These are phyloP conservation scores for Eupithecia vulgata DNA, from an alignment of 2,888 invertebrate genomes.

Conservation along the genomic window DNA sequence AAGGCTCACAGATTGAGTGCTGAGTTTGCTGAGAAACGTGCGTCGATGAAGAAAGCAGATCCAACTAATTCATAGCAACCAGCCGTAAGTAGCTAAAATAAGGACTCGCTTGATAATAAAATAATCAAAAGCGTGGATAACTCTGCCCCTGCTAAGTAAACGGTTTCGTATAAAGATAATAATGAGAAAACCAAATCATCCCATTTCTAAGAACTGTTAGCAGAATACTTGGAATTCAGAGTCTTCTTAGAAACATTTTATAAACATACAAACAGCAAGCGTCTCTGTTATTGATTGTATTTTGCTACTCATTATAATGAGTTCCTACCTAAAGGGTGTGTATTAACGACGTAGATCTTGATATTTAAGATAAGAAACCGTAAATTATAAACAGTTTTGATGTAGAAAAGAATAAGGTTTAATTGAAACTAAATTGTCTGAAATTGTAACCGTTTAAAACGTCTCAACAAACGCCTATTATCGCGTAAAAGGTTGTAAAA, in stretches of 20 bases:
- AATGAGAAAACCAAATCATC: neutral
- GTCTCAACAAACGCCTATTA: neutral
- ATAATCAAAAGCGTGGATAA: slow-evolving; percentile 5
- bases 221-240: neutral
- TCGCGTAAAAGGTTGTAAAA: slow-evolving; percentile 23
- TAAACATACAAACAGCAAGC: neutral
- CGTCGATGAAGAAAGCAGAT: slow-evolving; percentile 73
- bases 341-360: neutral
- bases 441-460: neutral
- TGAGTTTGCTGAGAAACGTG: slow-evolving; percentile 78
- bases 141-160: too few relatives aligned
- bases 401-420: neutral
- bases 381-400: neutral
- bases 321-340: neutral
- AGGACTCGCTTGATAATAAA: neutral
- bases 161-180: neutral
- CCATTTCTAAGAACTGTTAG: neutral
- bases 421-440: neutral
- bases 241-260: neutral
- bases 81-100: slow-evolving; percentile 68
- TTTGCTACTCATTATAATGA: neutral
- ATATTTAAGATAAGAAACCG: neutral
- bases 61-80: slow-evolving; percentile 79
- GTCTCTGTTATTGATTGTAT: neutral
- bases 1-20: slow-evolving; percentile 81